A percentile compares a stretch with the other conserved stretches of the same genome.
These are phyloP conservation scores for Enteromius anoplus DNA, from an alignment of 2,797 vertebrate genomes.

Conservation along the genomic window DNA sequence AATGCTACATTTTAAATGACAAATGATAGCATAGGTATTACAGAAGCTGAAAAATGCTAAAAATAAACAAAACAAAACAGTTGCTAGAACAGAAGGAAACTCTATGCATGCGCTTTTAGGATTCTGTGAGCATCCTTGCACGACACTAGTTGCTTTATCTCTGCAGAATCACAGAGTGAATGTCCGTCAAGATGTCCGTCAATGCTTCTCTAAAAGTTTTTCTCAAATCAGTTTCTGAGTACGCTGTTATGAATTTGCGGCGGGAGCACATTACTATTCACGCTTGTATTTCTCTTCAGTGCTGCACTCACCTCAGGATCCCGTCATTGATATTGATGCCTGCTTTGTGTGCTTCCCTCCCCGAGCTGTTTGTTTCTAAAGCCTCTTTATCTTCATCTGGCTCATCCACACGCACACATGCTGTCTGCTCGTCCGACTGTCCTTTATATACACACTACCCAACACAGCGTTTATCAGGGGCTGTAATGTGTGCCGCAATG, in stretches of 20 bases:
- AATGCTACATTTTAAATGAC: neutral
- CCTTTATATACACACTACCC: neutral
- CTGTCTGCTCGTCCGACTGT: slow-evolving; percentile 40
- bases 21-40: neutral
- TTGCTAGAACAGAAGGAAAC: neutral
- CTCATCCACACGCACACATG: slow-evolving; percentile 24
- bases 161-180: neutral
- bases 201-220: slow-evolving; percentile 7
- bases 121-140: neutral
- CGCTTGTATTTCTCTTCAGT: slow-evolving; percentile 10
- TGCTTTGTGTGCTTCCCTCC: slow-evolving; percentile 33
- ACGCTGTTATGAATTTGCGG: slow-evolving; percentile 6
- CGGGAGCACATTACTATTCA: slow-evolving; percentile 21
- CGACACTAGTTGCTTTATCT: neutral
- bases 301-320: slow-evolving; percentile 35
- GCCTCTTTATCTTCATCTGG: slow-evolving; percentile 54
- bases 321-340: slow-evolving; percentile 51
- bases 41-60: neutral
- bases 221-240: neutral
- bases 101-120: neutral
- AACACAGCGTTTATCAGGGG: slow-evolving; percentile 1
- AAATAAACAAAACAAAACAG: too few relatives aligned
- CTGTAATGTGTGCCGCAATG: slow-evolving; percentile 15
- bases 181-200: neutral
- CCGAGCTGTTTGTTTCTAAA: slow-evolving; percentile 39